Percentiles rank a stretch among this genome's conserved stretches.
phyloP scores from a whole-genome alignment of 1,140 invertebrate species.

The Philaenus spumarius region DNA sequence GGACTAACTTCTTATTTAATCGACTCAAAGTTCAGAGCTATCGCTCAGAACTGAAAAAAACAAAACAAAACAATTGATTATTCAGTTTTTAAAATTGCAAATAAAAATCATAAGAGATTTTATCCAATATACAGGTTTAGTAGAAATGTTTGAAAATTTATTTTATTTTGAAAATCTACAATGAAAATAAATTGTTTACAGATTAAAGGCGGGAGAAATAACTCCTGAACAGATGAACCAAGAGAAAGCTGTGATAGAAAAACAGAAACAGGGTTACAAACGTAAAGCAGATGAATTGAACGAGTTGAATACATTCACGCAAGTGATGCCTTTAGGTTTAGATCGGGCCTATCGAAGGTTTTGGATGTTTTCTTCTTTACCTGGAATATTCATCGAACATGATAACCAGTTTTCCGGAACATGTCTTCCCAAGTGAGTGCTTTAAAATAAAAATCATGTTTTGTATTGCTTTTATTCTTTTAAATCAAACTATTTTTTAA shows the following conservation, averaged over 20 bases:
- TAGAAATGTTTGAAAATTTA: background rate
- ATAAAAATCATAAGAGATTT: background rate
- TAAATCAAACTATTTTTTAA: too few relatives aligned
- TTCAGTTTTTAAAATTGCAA: too few relatives aligned
- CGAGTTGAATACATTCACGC: slow-evolving; percentile 44
- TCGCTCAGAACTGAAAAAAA: too few relatives aligned
- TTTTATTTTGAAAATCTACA: background rate
- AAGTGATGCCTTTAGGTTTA: slow-evolving; percentile 56
- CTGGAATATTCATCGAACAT: slow-evolving; percentile 82
- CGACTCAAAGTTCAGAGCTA: too few relatives aligned
- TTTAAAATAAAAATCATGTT: too few relatives aligned
- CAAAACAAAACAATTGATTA: too few relatives aligned
- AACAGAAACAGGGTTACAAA: background rate
- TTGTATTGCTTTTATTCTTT: too few relatives aligned
- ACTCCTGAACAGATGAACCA: slow-evolving; percentile 8
- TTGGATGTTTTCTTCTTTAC: slow-evolving; percentile 74
- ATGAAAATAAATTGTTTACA: background rate
- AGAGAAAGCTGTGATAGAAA: slow-evolving; percentile 15
- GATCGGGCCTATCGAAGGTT: slow-evolving; percentile 83
- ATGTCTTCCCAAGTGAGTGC: slow-evolving; percentile 43
- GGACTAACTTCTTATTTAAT: too few relatives aligned
- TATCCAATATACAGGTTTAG: background rate
- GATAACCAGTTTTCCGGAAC: slow-evolving; percentile 53
- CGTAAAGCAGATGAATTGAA: slow-evolving; percentile 20
- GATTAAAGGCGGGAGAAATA: slow-evolving; percentile 3